Evolutionary conservation across 2,797 vertebrate genomes (phyloP).

Genomic region (Coranthus polyacanthus): DNA sequence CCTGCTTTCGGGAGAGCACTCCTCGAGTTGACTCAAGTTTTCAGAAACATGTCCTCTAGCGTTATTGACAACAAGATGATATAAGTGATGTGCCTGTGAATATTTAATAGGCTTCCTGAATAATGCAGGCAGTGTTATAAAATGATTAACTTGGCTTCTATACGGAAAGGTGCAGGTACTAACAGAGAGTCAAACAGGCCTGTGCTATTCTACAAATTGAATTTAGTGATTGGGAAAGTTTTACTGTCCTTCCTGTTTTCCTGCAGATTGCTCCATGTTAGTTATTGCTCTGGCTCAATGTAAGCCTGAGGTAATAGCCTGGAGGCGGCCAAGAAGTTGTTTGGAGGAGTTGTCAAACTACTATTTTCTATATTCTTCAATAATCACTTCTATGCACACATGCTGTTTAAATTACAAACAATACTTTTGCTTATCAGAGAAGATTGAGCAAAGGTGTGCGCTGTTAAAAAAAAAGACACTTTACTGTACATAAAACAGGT

Average conservation of each 20-base stretch:
- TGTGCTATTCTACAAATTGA: slow-evolving; percentile 31
- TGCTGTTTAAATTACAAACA: slow-evolving; percentile 40
- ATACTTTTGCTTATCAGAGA: slow-evolving; percentile 8
- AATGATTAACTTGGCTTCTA: slow-evolving; percentile 54
- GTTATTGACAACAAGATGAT: slow-evolving; percentile 65
- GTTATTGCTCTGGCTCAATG: slow-evolving; percentile 43
- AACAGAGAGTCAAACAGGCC: slow-evolving; percentile 21
- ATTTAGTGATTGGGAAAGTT: slow-evolving; percentile 46
- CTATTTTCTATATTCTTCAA: slow-evolving; percentile 44
- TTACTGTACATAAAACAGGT: slow-evolving; percentile 9
- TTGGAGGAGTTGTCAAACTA: slow-evolving; percentile 52
- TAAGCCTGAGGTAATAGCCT: slow-evolving; percentile 58
- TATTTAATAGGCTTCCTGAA: slow-evolving; percentile 62
- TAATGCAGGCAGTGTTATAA: slow-evolving; percentile 53
- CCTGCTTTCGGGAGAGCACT: too few relatives aligned
- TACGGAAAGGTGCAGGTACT: slow-evolving; percentile 44
- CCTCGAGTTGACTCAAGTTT: slow-evolving; percentile 58
- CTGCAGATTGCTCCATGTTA: slow-evolving; percentile 58
- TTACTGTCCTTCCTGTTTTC: slow-evolving; percentile 40
- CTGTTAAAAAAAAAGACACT: too few relatives aligned
- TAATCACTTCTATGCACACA: slow-evolving; percentile 47
- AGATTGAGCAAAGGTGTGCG: slow-evolving; percentile 8
- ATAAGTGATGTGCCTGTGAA: slow-evolving; percentile 62
- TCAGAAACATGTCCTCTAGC: slow-evolving; percentile 56
- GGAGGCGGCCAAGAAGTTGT: slow-evolving; percentile 61